Evolutionary conservation across 2,797 vertebrate species (phyloP).

Genomic region (Cossypha caffra): DNA sequence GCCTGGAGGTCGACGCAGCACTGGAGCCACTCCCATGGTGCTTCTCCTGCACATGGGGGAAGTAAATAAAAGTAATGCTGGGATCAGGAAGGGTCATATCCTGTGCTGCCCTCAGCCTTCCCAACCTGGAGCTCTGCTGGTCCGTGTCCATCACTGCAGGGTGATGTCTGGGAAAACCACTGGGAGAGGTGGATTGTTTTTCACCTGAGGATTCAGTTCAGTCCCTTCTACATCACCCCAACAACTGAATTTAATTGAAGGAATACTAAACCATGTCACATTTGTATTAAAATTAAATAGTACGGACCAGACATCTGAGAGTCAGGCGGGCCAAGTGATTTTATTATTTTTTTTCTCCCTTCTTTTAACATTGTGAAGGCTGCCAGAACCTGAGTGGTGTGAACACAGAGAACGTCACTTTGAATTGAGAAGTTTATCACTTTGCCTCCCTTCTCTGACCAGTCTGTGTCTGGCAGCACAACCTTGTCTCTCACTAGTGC

Average conservation of each 20-base stretch:
- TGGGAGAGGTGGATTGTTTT: slow-evolving; percentile 5
- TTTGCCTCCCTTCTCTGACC: not conserved
- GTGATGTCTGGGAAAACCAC: not conserved
- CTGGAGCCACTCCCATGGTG: not conserved
- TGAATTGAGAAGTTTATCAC: slow-evolving; percentile 19
- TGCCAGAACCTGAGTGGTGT: not conserved
- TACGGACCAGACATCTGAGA: slow-evolving; percentile 41
- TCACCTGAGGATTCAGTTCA: slow-evolving; percentile 46
- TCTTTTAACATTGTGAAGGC: slow-evolving; percentile 21
- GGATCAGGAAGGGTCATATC: not conserved
- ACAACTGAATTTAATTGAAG: slow-evolving; percentile 57
- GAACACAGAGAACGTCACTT: not conserved
- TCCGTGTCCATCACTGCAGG: not conserved
- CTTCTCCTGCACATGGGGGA: not conserved
- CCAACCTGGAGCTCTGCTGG: not conserved
- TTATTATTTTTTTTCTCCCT: not conserved
- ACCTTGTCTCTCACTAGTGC: slow-evolving; percentile 5
- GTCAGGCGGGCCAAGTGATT: not conserved
- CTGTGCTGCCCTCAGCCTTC: not conserved
- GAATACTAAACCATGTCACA: slow-evolving; percentile 51
- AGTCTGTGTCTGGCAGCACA: not conserved
- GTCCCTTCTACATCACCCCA: not conserved
- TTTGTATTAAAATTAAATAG: slow-evolving; percentile 69
- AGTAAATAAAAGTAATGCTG: not conserved
- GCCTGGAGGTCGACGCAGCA: fast-evolving